phyloP scores from a whole-genome alignment of 2,888 invertebrate genomes.

The Brachypalpus laphriformis region DNA sequence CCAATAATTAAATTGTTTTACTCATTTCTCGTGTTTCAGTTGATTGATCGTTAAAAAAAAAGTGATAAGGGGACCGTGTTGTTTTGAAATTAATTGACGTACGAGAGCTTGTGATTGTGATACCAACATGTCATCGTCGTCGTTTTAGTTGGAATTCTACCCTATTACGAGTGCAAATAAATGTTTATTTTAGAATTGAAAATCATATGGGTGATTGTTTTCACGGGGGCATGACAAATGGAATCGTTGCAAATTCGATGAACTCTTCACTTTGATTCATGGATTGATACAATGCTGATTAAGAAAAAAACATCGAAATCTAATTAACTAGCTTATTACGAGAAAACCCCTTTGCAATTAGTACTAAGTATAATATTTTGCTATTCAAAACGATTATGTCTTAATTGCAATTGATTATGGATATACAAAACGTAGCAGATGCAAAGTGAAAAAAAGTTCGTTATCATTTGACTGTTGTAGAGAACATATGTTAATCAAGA shows the following conservation, averaged over 20 bases:
- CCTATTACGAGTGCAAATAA: background rate
- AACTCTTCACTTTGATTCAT: too few relatives aligned
- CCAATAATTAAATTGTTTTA: constrained; percentile 50
- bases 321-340: too few relatives aligned
- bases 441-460: background rate
- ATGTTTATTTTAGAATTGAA: background rate
- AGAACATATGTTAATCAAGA: background rate
- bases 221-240: background rate
- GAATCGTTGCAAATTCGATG: background rate
- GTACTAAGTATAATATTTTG: background rate
- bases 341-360: background rate
- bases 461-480: background rate
- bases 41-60: background rate
- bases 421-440: background rate
- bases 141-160: background rate
- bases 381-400: background rate
- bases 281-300: background rate
- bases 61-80: constrained; percentile 9
- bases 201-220: constrained; percentile 9
- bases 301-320: background rate
- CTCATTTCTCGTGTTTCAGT: constrained; percentile 32
- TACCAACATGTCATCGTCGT: background rate
- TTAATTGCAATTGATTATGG: too few relatives aligned
- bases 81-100: constrained; percentile 3
- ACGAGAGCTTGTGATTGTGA: background rate